A percentile compares a stretch with the other conserved stretches of the same genome.
phyloP scores from a whole-genome alignment of 2,113 vertebrate genomes.

The Zosterops pallidus region DNA sequence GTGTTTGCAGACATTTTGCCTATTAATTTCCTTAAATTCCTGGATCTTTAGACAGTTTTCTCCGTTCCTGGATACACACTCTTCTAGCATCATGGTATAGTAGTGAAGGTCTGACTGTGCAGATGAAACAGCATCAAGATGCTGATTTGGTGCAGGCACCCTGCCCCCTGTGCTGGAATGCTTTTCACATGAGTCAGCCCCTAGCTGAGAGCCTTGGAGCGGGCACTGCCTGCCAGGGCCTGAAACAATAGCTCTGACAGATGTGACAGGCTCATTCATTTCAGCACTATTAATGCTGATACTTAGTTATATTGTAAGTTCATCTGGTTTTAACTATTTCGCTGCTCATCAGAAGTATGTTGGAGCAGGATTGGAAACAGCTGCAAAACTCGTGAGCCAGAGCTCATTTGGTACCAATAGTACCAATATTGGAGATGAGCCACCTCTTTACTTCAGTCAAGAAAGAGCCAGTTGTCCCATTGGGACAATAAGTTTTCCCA shows the following conservation, averaged over 20 bases:
- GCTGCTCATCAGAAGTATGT: neutral
- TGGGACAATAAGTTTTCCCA: neutral
- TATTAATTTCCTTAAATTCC: neutral
- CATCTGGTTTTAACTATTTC: slow-evolving; percentile 8
- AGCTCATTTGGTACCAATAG: neutral
- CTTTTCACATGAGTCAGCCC: neutral
- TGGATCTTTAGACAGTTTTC: neutral
- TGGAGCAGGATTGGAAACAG: neutral
- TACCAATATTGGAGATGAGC: neutral
- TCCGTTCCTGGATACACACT: neutral
- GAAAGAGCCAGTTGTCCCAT: neutral
- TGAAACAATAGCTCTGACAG: neutral
- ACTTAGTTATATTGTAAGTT: neutral
- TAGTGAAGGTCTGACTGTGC: neutral
- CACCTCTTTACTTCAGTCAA: neutral
- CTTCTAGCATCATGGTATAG: neutral
- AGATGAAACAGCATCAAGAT: neutral
- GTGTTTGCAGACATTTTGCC: neutral
- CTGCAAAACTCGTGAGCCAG: neutral
- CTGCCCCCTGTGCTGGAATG: neutral
- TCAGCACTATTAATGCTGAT: neutral
- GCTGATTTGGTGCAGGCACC: neutral
- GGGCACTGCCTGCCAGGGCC: neutral
- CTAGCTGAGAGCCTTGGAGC: neutral
- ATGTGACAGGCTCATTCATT: neutral